Evolutionary conservation across 2,113 vertebrate genomes (phyloP).

Genomic region (Dermatemys mawii): DNA sequence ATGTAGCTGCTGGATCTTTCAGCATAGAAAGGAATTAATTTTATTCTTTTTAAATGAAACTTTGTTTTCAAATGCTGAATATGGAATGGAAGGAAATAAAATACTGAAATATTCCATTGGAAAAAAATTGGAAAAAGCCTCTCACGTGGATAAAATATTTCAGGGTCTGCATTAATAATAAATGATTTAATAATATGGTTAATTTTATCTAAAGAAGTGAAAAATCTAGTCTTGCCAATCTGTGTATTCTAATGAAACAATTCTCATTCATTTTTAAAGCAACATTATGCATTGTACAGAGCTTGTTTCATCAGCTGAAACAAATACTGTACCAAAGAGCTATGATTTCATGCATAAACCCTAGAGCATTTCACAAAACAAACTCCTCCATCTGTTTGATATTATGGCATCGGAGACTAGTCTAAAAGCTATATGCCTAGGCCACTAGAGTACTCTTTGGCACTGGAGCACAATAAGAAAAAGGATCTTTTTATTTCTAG

Average conservation of each 20-base stretch:
- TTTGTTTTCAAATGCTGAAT: background rate
- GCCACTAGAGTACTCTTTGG: background rate
- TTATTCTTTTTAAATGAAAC: background rate
- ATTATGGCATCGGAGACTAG: background rate
- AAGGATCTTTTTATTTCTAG: background rate
- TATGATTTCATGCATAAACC: background rate
- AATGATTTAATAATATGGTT: background rate
- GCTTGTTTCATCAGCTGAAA: background rate
- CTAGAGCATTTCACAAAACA: background rate
- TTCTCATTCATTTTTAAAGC: background rate
- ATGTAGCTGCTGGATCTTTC: background rate
- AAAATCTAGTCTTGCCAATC: background rate
- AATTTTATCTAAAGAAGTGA: conserved; percentile 9
- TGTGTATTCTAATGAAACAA: background rate
- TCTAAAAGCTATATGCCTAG: background rate
- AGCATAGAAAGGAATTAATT: background rate
- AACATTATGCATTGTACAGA: fast-evolving
- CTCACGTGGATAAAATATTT: background rate
- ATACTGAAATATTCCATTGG: background rate
- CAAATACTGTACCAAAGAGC: background rate
- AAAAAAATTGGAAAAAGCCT: background rate
- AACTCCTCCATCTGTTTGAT: background rate
- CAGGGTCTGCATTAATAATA: background rate
- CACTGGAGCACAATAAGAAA: background rate
- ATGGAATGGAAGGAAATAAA: background rate